Evolutionary conservation across 2,113 vertebrate genomes (phyloP).

Genomic region (Ophiodon elongatus): DNA sequence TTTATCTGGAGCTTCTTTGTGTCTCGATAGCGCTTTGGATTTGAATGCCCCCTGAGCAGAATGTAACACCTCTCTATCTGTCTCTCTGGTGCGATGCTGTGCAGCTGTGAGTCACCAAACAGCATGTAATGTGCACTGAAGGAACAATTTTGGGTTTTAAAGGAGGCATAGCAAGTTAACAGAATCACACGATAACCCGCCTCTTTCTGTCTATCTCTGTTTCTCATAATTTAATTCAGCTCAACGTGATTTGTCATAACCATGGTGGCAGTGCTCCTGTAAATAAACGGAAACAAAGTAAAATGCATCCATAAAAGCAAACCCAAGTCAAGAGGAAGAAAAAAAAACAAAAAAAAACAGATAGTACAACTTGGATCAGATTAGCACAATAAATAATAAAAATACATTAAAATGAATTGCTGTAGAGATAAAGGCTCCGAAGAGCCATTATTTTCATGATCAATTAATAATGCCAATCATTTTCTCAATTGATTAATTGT

Average conservation of each 20-base stretch:
- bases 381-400: neutral
- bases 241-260: neutral
- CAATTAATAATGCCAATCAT: neutral
- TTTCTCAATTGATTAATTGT: neutral
- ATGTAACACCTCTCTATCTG: conserved; percentile 16
- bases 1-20: conserved; percentile 58
- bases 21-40: conserved; percentile 37
- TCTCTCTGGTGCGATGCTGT: conserved; percentile 18
- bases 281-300: neutral
- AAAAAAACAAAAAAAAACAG: too few relatives aligned
- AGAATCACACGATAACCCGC: neutral
- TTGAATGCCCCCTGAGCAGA: conserved; percentile 11
- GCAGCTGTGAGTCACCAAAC: conserved; percentile 52
- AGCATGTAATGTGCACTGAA: neutral
- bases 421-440: neutral
- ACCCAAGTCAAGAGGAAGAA: neutral
- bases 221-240: neutral
- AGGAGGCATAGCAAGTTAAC: neutral
- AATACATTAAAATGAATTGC: neutral
- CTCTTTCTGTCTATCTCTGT: neutral
- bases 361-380: neutral
- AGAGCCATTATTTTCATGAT: neutral
- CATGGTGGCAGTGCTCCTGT: neutral
- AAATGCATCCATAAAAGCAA: neutral
- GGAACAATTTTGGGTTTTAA: neutral